Percentiles rank a stretch among this genome's conserved stretches.
These are phyloP conservation scores for Lomographa bimaculata DNA, from an alignment of 2,888 invertebrate species.

Conservation along the genomic window DNA sequence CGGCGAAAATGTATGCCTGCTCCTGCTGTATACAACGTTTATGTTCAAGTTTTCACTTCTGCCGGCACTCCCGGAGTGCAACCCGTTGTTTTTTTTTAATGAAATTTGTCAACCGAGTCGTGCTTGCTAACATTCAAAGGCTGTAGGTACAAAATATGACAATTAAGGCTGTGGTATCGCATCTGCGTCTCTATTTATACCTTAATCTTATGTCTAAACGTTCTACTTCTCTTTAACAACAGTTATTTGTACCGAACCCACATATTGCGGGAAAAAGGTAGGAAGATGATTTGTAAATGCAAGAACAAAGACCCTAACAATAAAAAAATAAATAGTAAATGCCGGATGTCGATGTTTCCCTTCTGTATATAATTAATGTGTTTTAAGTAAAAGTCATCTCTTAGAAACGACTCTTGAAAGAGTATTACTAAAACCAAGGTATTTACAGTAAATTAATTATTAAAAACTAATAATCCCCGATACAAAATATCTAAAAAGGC, in stretches of 20 bases:
- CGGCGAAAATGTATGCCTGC: too few relatives aligned
- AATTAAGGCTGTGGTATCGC: slow-evolving; percentile 23
- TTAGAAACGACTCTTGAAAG: slow-evolving; percentile 22
- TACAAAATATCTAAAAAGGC: slow-evolving; percentile 25
- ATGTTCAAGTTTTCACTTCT: too few relatives aligned
- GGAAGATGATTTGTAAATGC: slow-evolving; percentile 40
- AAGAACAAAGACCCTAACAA: slow-evolving; percentile 27
- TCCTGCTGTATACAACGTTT: too few relatives aligned
- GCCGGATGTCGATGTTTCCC: slow-evolving; percentile 18
- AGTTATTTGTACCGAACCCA: too few relatives aligned
- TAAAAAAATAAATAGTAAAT: slow-evolving; percentile 37
- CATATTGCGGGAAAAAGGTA: too few relatives aligned
- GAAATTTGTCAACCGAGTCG: too few relatives aligned
- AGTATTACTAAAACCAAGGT: slow-evolving; percentile 4
- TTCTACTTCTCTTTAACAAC: slow-evolving; percentile 34
- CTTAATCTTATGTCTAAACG: slow-evolving; percentile 34
- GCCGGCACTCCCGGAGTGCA: too few relatives aligned
- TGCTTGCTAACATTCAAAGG: too few relatives aligned
- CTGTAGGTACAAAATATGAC: not conserved
- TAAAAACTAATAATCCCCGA: slow-evolving; percentile 14
- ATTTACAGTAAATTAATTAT: slow-evolving; percentile 15
- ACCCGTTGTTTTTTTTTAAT: too few relatives aligned
- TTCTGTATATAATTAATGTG: slow-evolving; percentile 1
- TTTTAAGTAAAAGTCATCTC: slow-evolving; percentile 16
- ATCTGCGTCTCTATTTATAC: slow-evolving; percentile 32